Percentiles rank a stretch among this genome's conserved stretches.
Conservation (phyloP, 2,888 invertebrate species). For the Lasioglossum leucozonium region DNA sequence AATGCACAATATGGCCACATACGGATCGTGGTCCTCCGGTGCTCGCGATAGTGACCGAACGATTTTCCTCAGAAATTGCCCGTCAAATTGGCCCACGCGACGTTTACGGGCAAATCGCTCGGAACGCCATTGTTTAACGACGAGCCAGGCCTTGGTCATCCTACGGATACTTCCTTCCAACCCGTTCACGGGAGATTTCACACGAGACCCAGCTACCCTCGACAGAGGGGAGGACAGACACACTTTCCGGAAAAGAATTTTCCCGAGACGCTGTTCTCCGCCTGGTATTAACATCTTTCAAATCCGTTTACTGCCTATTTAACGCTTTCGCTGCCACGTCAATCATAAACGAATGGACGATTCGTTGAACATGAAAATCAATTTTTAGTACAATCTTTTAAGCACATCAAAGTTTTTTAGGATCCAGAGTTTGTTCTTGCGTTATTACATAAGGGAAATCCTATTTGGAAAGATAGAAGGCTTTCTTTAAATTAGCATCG, state of each 20-base stretch:
- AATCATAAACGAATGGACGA: not conserved
- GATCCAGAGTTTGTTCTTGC: not conserved
- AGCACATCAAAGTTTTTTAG: not conserved
- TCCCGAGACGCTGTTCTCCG: slow-evolving; percentile 6
- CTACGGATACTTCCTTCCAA: slow-evolving; percentile 75
- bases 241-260: slow-evolving; percentile 57
- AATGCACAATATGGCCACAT: slow-evolving; percentile 61
- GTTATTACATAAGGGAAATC: not conserved
- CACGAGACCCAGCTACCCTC: slow-evolving; percentile 50
- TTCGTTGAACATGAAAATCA: not conserved
- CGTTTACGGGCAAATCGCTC: slow-evolving; percentile 82
- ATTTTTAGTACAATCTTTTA: not conserved
- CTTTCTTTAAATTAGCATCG: not conserved
- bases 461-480: not conserved
- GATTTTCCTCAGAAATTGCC: slow-evolving; percentile 84
- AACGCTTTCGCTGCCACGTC: not conserved
- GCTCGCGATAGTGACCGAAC: slow-evolving; percentile 77
- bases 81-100: slow-evolving; percentile 81
- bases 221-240: slow-evolving; percentile 19
- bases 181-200: slow-evolving; percentile 77
- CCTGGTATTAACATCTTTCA: not conserved
- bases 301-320: not conserved
- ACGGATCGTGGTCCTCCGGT: slow-evolving; percentile 52
- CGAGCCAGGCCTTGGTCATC: slow-evolving; percentile 80
- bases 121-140: slow-evolving; percentile 83